Evolutionary conservation across 30 jellyfish, hydroid and myxozoan genomes (phyloP), one percentile per base, ranked within the genome.

Genomic region (Cassiopea xamachana): DNA sequence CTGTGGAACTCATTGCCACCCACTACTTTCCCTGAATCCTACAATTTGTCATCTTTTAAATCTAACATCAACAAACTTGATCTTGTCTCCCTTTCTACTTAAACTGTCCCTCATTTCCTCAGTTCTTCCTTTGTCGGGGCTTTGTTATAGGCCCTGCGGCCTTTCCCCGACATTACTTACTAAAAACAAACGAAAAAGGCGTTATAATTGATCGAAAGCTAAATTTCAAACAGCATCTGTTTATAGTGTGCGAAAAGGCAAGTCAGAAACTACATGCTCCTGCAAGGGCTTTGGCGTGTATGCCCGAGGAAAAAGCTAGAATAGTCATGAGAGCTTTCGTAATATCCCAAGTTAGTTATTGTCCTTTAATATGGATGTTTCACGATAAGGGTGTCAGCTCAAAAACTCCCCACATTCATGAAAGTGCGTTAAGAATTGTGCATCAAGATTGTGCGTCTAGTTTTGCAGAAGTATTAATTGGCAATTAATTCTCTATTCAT

Each of bases 181-280:
- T n/a, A n/a, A n/a, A n/a, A n/a, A n/a, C n/a, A n/a, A n/a, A n/a
- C n/a, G n/a, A n/a, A n/a, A n/a, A n/a, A 82, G 91, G 91, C 82
- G 71, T 82, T 68, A 7, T 82, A 46, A 82, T 73, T 69, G 87
- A 85, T 79, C 92, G 46, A 85, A 85, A 85, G 79, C 87, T 85
- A 16, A 85, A 55, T 85, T 85, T 85, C 78, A 85, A 85, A 60
- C 92, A 73, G 71, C 92, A 73, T 73, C 13, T 72, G 48, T 44
- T 47, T 48, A 85, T 2, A 86, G 87, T 85, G 15, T 85, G 92
- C 70, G 12, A 68, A 19, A 83, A 83, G 69, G 45, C 92, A 85
- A 85, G 87, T 60, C 87, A 85, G 87, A 85, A 85, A 79, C 87
- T 85, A 69, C 87, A 85, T 85, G 92, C 92, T 85, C 68, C 71